Evolutionary conservation across 2,888 invertebrate species (phyloP), one percentile per base, ranked within the genome.

Genomic region (Ischnura elegans): DNA sequence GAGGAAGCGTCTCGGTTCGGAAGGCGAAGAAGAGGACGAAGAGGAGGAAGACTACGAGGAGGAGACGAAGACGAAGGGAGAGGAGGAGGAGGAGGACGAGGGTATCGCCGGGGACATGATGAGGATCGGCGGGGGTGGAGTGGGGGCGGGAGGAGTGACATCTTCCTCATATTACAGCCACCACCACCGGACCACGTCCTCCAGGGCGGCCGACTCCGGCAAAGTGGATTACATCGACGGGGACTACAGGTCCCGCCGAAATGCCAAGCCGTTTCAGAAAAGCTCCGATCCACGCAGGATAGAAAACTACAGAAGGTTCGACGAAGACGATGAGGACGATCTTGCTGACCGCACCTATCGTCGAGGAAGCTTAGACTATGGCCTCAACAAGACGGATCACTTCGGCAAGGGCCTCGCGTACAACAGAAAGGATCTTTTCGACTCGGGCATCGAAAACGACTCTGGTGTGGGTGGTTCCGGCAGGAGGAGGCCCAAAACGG

Each of bases 1-100:
- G 94, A 98, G 98, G 95, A 97, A 97, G 95, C 96, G 97, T 95
- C 97, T 97, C 96, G 97, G 97, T 95, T 97, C 98, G 95, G 97
- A 98, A 55, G 94, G 87, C 25, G 87, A 93, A 55, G 93, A 93
- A 36, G 87, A 93, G 51, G 86, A 85, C 4, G 55, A 93, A 36
- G 55, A 94, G 95, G 96, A 95, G 86, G 95, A 95, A 66, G 95
- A 95, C 85, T 94, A 95, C 95, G 97, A 97, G 95, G 96, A 96
- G 95, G 97, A 96, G 95, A 95, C 94, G 76, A 94, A 94, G 51
- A 96, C 97, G 95, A 96, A 97, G 94, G 90, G 90, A 66, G 90
- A 90, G 90, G 90, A 90, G 90, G 90, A 90, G 61, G 90, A 90
- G 90, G 90, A 90, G 55, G 90, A 90, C 36, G 90, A 55, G 25